Evolutionary conservation across 2,888 invertebrate genomes (phyloP).

Genomic region (Drosophila testacea): DNA sequence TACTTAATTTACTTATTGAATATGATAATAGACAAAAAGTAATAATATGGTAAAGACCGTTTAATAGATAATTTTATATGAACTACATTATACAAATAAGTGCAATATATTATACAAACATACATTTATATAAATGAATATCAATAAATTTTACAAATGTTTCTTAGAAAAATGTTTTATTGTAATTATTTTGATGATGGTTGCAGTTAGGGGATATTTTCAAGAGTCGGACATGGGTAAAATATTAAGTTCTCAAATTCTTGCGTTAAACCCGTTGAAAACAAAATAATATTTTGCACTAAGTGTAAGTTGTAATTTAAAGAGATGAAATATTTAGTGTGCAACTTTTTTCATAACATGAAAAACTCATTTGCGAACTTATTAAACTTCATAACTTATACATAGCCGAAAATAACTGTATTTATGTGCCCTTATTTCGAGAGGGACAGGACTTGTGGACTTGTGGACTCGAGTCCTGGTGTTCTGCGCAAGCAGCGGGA

Average conservation of each 20-base stretch:
- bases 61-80: constrained; percentile 59
- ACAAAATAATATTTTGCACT: neutral
- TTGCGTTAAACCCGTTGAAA: neutral
- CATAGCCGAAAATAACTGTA: constrained; percentile 34
- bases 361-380: constrained; percentile 52
- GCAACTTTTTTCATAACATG: constrained; percentile 43
- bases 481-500: constrained; percentile 22
- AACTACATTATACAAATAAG: constrained; percentile 50
- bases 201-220: neutral
- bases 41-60: constrained; percentile 37
- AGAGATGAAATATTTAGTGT: constrained; percentile 16
- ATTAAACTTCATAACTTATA: constrained; percentile 25
- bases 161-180: constrained; percentile 50
- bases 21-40: constrained; percentile 16
- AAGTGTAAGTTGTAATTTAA: constrained; percentile 2
- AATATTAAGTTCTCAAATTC: neutral
- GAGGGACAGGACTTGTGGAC: constrained; percentile 14
- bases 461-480: constrained; percentile 2
- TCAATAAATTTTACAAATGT: constrained; percentile 65
- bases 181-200: neutral
- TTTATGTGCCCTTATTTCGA: constrained; percentile 18
- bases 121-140: constrained; percentile 46
- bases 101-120: constrained; percentile 48
- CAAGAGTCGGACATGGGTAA: neutral
- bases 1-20: constrained; percentile 27